A percentile compares a stretch with the other conserved stretches of the same genome.
Conservation (phyloP, 2,888 invertebrate genomes). For the Coecobrya sp. region DNA sequence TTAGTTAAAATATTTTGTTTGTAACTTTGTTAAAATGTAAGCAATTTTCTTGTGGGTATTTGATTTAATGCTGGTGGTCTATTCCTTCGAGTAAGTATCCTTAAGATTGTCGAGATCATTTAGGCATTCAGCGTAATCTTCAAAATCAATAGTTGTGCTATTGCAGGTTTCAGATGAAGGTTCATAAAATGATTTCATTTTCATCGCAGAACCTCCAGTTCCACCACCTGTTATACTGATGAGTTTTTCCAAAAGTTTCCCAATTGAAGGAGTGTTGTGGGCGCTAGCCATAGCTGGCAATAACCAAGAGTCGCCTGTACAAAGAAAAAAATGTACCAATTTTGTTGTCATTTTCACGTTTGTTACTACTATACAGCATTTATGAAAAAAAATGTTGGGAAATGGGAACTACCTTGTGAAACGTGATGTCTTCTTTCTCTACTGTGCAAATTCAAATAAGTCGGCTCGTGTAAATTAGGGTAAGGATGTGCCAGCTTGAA, state of each 20-base stretch:
- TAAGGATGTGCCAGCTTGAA: constrained; percentile 82
- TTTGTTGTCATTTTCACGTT: too few relatives aligned
- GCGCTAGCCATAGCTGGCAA: constrained; percentile 75
- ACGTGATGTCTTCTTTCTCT: neutral
- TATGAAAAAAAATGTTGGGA: too few relatives aligned
- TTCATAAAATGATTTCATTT: constrained; percentile 58
- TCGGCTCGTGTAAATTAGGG: constrained; percentile 62
- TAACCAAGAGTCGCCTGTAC: constrained; percentile 54
- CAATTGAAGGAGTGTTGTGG: constrained; percentile 77
- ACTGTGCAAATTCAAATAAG: neutral
- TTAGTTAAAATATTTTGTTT: too few relatives aligned
- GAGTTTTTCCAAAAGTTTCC: constrained; percentile 71
- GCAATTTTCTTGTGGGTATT: too few relatives aligned
- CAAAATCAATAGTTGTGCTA: constrained; percentile 74
- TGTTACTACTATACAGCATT: too few relatives aligned
- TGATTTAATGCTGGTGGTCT: neutral
- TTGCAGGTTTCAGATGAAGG: constrained; percentile 60
- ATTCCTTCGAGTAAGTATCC: constrained; percentile 72
- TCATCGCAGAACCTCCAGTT: constrained; percentile 20
- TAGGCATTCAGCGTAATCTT: constrained; percentile 80
- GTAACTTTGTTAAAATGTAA: too few relatives aligned
- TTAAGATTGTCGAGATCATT: constrained; percentile 73
- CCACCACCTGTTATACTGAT: constrained; percentile 63
- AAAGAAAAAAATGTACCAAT: neutral
- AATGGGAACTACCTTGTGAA: constrained; percentile 34